Evolutionary conservation across 2,888 invertebrate species (phyloP).

Genomic region (Trichopria drosophilae): DNA sequence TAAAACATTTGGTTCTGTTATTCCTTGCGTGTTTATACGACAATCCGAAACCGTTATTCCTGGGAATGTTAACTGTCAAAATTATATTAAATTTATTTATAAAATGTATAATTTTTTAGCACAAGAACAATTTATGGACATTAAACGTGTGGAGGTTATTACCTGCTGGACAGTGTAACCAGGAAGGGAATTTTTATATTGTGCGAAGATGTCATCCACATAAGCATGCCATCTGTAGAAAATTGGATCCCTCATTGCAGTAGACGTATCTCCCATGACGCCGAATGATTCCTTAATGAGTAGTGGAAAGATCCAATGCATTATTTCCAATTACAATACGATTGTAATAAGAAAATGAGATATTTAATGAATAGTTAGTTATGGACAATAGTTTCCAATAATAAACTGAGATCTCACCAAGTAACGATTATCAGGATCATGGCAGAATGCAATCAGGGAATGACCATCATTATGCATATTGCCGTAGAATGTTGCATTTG

Average conservation of each 20-base stretch:
- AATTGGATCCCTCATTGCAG: slow-evolving; percentile 84
- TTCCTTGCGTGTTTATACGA: slow-evolving; percentile 18
- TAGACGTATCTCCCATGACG: slow-evolving; percentile 81
- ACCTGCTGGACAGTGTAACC: slow-evolving; percentile 68
- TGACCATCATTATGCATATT: slow-evolving; percentile 84
- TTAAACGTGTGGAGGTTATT: no score
- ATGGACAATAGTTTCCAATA: no score
- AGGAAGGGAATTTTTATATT: slow-evolving; percentile 71
- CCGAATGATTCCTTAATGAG: slow-evolving; percentile 80
- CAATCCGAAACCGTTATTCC: slow-evolving; percentile 67
- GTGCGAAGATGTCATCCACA: slow-evolving; percentile 76
- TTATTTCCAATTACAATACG: neutral
- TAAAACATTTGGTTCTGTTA: slow-evolving; percentile 50
- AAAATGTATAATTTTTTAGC: slow-evolving; percentile 1
- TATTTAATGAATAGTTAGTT: no score
- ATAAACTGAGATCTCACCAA: no score
- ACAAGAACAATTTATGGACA: neutral
- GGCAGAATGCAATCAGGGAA: slow-evolving; percentile 73
- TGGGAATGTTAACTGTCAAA: slow-evolving; percentile 65
- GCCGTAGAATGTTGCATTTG: slow-evolving; percentile 73
- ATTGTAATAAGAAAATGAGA: no score
- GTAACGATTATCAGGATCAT: slow-evolving; percentile 79
- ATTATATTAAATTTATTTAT: neutral
- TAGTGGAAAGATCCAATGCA: no score
- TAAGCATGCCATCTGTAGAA: slow-evolving; percentile 86